Conservation (phyloP, 2,888 invertebrate genomes). For the Rhaphigaster nebulosa region DNA sequence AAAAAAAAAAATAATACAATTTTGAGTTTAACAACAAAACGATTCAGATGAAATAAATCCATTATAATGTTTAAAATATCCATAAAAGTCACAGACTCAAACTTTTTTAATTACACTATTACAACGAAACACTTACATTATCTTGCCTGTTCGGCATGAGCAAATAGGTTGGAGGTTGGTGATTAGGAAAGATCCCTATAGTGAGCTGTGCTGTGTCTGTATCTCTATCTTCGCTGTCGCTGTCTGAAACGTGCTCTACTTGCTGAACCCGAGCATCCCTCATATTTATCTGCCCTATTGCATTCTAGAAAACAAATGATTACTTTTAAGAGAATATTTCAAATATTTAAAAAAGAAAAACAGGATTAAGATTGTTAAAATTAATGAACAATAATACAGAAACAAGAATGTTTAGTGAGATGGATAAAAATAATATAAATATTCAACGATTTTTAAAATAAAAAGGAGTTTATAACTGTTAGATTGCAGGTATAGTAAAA, state of each 20-base stretch:
- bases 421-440: too few relatives aligned
- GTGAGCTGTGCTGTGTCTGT: constrained; percentile 84
- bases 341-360: too few relatives aligned
- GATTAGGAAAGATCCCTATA: constrained; percentile 94
- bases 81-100: not conserved
- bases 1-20: not conserved
- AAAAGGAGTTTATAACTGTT: too few relatives aligned
- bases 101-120: not conserved
- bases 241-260: constrained; percentile 93
- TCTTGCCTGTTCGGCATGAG: constrained; percentile 93
- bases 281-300: constrained; percentile 95
- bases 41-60: not conserved
- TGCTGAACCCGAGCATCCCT: constrained; percentile 95
- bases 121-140: constrained; percentile 73
- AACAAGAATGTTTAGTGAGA: too few relatives aligned
- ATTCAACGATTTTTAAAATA: too few relatives aligned
- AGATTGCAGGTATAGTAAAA: too few relatives aligned
- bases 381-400: too few relatives aligned
- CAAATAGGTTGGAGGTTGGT: constrained; percentile 93
- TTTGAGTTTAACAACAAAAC: not conserved
- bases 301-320: constrained; percentile 76
- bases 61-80: not conserved
- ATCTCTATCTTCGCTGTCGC: constrained; percentile 89
- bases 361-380: too few relatives aligned
- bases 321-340: not conserved